Conservation (phyloP, 2,797 vertebrate species). For the Momotus momota region DNA sequence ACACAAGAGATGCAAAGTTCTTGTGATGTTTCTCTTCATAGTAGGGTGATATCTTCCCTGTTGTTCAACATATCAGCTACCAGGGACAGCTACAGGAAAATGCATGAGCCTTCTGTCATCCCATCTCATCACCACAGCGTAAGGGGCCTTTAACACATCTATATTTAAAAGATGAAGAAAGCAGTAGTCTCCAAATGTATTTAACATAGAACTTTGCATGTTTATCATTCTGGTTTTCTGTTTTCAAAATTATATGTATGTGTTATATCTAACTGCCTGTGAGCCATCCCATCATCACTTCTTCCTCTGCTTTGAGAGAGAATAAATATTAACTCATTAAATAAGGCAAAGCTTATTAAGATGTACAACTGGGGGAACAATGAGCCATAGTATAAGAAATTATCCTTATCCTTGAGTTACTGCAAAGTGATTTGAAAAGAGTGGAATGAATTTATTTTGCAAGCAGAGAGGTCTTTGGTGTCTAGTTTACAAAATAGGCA, state of each 20-base stretch:
- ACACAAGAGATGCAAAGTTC: no score
- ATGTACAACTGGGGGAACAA: neutral
- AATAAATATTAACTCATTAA: neutral
- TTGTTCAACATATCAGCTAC: no score
- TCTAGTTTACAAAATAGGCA: neutral
- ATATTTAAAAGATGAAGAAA: neutral
- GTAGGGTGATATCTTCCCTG: no score
- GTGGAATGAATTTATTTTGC: neutral
- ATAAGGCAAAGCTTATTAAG: neutral
- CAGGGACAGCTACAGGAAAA: no score
- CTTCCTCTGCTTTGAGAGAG: neutral
- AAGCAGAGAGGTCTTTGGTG: neutral
- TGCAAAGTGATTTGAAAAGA: neutral
- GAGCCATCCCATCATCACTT: neutral
- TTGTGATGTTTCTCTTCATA: no score
- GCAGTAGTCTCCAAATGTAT: neutral
- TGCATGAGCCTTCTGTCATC: no score
- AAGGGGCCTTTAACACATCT: no score
- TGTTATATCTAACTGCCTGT: neutral
- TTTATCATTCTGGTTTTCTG: neutral
- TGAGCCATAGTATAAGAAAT: neutral
- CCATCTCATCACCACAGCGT: no score
- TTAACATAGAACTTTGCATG: neutral
- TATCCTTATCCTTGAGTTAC: neutral
- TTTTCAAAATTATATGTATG: neutral